Evolutionary conservation across 2,888 invertebrate genomes (phyloP).

Genomic region (Heliconius ismenius): DNA sequence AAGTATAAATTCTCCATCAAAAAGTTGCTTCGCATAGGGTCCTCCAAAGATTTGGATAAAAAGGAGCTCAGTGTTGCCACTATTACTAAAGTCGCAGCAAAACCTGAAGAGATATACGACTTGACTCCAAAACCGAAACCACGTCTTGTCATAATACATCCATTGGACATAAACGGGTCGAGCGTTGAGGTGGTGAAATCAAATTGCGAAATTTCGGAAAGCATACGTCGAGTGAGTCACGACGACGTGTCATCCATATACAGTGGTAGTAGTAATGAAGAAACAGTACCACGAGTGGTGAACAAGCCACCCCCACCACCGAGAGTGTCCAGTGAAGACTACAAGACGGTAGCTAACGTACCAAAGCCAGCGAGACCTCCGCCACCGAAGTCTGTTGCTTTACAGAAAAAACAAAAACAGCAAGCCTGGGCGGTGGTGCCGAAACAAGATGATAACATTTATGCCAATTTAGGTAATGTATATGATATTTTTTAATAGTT

Average conservation of each 20-base stretch:
- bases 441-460: slow-evolving; percentile 82
- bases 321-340: slow-evolving; percentile 78
- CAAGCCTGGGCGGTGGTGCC: slow-evolving; percentile 71
- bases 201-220: slow-evolving; percentile 71
- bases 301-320: slow-evolving; percentile 91
- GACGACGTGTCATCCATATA: slow-evolving; percentile 81
- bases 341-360: slow-evolving; percentile 75
- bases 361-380: slow-evolving; percentile 87
- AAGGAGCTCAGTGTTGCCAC: slow-evolving; percentile 71
- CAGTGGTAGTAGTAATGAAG: slow-evolving; percentile 71
- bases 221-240: slow-evolving; percentile 67
- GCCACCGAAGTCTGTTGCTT: slow-evolving; percentile 86
- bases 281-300: slow-evolving; percentile 66
- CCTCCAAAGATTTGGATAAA: slow-evolving; percentile 86
- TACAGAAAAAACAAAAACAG: slow-evolving; percentile 83
- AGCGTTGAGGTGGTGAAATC: slow-evolving; percentile 89
- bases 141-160: slow-evolving; percentile 92
- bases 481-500: not conserved
- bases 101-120: slow-evolving; percentile 80
- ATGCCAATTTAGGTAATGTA: slow-evolving; percentile 89
- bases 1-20: slow-evolving; percentile 90
- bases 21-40: slow-evolving; percentile 90
- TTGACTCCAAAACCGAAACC: slow-evolving; percentile 85
- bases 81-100: slow-evolving; percentile 75
- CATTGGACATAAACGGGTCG: slow-evolving; percentile 90